Base-by-base conservation (phyloP, 2,113 vertebrate species). In the Ascaphus truei region DNA sequence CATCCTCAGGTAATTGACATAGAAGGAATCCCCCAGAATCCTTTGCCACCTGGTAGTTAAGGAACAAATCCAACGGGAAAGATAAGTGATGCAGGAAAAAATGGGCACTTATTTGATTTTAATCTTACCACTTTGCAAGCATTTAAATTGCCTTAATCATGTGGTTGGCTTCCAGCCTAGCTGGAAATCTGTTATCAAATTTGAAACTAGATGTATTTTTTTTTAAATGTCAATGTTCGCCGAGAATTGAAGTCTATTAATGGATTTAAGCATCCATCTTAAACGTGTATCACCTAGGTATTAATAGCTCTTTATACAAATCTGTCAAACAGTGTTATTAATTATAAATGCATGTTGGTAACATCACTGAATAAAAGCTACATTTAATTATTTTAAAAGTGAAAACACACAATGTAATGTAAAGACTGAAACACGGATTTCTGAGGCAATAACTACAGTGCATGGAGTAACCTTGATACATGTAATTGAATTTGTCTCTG, bases 121-220 rank as follows among this genome's bases (percentile, higher is more conserved):
- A 95, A 98, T 96, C 94, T 98, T 80, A 75, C 89, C 93, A 96
- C 92, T 97, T 96, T 97, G 92, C 89, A 90, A 92, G 91, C 93
- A 93, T 96, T 96, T 95, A 96, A 96, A 96, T 94, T 94, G 90
- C 87, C 92, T 94, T 95, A 92, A 94, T 94, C 92, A 92, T 90
- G 90, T 92, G 90, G 83, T 90, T 88, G 90, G 90, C 92, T 92
- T 82, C 85, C 90, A 90, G 91, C 88, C 85, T 87, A 84, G 86
- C 88, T 90, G 87, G 88, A 90, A 92, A 93, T 93, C 93, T 94
- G 92, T 95, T 96, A 95, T 96, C 94, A 96, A 94, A 92, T 93
- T 91, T 86, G 83, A 92, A 95, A 95, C 92, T 89, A 91, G 88
- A 92, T 91, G n/a, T n/a, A n/a, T n/a, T n/a, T 92, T 94, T 94